A percentile compares a stretch with the other conserved stretches of the same genome.
phyloP scores from a whole-genome alignment of 2,888 invertebrate genomes.

The Anticlea derivata region DNA sequence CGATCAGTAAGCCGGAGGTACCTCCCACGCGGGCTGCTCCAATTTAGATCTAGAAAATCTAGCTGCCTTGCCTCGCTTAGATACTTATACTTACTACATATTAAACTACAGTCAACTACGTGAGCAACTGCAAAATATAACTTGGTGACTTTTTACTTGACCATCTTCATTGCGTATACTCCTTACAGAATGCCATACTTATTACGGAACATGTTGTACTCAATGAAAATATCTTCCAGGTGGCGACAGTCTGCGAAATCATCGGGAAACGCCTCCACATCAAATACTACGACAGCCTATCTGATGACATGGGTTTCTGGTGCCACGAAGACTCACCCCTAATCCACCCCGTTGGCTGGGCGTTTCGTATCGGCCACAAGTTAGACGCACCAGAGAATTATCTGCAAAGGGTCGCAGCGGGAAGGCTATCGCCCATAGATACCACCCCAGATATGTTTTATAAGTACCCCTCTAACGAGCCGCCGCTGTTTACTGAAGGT shows the following conservation, averaged over 20 bases:
- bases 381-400: constrained; percentile 93
- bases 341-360: constrained; percentile 99
- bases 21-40: too few species aligned
- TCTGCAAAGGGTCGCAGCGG: constrained; percentile 88
- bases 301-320: constrained; percentile 96
- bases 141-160: too few species aligned
- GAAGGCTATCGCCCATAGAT: constrained; percentile 89
- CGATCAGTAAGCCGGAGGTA: too few species aligned
- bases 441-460: constrained; percentile 92
- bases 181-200: too few species aligned
- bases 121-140: too few species aligned
- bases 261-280: constrained; percentile 96
- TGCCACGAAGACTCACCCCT: constrained; percentile 97
- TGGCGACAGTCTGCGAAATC: constrained; percentile 95
- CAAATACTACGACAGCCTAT: constrained; percentile 92
- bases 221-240: constrained; percentile 69
- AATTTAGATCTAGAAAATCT: too few species aligned
- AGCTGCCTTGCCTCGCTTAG: too few species aligned
- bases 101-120: too few species aligned
- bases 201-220: too few species aligned
- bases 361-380: constrained; percentile 93
- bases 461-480: constrained; percentile 81
- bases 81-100: too few species aligned
- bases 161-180: too few species aligned
- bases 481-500: constrained; percentile 88